Conservation (phyloP, 2,113 vertebrate genomes). For the Saiga tatarica region DNA sequence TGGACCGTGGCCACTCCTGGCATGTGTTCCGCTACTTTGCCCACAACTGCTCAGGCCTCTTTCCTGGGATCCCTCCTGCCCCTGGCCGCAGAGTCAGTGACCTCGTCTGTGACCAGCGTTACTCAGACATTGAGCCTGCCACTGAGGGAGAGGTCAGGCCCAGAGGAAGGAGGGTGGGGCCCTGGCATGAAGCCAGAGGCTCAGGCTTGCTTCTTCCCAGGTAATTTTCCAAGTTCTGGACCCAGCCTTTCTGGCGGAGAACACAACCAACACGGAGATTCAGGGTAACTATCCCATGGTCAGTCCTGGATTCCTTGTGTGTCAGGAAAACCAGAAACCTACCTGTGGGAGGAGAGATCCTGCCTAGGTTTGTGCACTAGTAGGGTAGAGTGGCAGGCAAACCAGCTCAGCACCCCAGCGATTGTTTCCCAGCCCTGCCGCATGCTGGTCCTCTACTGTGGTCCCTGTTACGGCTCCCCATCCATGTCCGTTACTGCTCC, state of each 20-base stretch:
- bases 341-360: not conserved
- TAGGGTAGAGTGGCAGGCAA: not conserved
- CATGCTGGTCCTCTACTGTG: not conserved
- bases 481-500: not conserved
- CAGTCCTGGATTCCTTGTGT: not conserved
- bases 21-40: conserved; percentile 89
- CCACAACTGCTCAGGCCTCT: conserved; percentile 89
- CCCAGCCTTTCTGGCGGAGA: conserved; percentile 86
- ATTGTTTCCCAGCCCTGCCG: not conserved
- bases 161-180: rapidly evolving
- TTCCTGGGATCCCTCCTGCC: conserved; percentile 77
- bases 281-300: conserved; percentile 82
- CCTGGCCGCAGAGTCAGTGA: conserved; percentile 83
- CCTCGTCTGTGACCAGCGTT: conserved; percentile 89
- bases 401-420: not conserved
- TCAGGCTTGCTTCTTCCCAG: conserved; percentile 65
- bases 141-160: conserved; percentile 87
- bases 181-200: not conserved
- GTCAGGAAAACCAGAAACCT: not conserved
- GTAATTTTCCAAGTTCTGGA: conserved; percentile 95
- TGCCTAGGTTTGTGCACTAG: rapidly evolving
- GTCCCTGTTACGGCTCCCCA: not conserved
- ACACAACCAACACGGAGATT: conserved; percentile 89
- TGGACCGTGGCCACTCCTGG: conserved; percentile 87
- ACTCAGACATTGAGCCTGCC: conserved; percentile 91